Evolutionary conservation across 1,140 invertebrate species (phyloP).

Genomic region (Plutomurus gul): DNA sequence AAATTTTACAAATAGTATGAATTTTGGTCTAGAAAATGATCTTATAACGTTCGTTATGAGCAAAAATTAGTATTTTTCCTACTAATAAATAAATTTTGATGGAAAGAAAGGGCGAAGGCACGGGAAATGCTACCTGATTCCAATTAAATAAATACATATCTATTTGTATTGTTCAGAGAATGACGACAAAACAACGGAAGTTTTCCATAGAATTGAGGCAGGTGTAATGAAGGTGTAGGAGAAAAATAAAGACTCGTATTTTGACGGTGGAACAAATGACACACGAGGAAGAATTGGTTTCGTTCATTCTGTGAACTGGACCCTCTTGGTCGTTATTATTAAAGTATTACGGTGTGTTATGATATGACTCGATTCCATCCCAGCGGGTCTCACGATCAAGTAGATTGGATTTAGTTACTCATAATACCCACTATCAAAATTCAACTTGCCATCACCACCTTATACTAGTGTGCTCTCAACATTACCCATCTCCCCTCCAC

Average conservation of each 20-base stretch:
- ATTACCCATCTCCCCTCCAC: too few species aligned
- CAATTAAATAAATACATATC: conserved; percentile 2
- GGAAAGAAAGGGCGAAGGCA: too few species aligned
- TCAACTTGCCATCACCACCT: background rate
- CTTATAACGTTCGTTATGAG: too few species aligned
- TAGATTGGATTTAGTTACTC: conserved; percentile 18
- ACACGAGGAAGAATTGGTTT: background rate
- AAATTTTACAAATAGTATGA: too few species aligned
- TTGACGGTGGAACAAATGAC: background rate
- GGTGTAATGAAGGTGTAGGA: background rate
- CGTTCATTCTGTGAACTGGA: background rate
- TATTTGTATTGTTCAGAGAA: background rate
- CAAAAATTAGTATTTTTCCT: too few species aligned
- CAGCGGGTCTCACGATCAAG: conserved; percentile 6
- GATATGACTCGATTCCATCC: conserved; percentile 13
- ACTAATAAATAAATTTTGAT: too few species aligned
- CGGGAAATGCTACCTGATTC: too few species aligned
- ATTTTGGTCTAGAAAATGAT: too few species aligned
- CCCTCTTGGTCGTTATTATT: background rate
- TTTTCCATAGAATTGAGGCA: background rate
- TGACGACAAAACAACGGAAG: background rate
- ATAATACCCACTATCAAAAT: conserved; percentile 12
- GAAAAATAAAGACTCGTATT: background rate
- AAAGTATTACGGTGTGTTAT: conserved; percentile 10
- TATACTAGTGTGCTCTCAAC: too few species aligned